Evolutionary conservation across 2,113 vertebrate species (phyloP).

Genomic region (Holacanthus passer): DNA sequence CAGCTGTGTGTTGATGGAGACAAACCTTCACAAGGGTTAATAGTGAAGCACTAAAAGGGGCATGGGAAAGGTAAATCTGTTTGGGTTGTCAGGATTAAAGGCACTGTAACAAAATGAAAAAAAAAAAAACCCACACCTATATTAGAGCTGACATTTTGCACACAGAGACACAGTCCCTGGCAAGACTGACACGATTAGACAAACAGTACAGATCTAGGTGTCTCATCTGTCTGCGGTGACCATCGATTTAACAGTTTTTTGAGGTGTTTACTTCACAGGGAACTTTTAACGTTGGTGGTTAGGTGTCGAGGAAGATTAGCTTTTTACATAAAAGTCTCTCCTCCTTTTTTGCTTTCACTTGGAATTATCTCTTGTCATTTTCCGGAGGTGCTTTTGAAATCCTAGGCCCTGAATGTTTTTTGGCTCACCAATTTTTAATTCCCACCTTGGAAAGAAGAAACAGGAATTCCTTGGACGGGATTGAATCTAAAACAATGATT

Average conservation of each 20-base stretch:
- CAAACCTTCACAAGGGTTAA: conserved; percentile 27
- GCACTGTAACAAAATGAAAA: conserved; percentile 41
- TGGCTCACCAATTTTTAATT: conserved; percentile 14
- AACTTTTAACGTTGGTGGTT: not conserved
- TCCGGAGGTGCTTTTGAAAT: conserved; percentile 21
- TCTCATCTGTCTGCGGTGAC: not conserved
- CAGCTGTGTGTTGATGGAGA: conserved; percentile 47
- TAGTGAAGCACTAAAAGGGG: conserved; percentile 34
- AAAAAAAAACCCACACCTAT: conserved; percentile 20
- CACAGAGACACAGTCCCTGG: conserved; percentile 47
- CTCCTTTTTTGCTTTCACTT: not conserved
- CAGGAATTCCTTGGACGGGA: not conserved
- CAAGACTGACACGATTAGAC: conserved; percentile 28
- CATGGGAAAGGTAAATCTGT: conserved; percentile 68
- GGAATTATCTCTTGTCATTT: conserved; percentile 23
- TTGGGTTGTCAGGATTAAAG: conserved; percentile 73
- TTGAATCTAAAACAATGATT: conserved; percentile 85
- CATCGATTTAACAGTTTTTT: not conserved
- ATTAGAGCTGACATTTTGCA: conserved; percentile 63
- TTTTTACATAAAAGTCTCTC: not conserved
- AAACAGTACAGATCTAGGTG: not conserved
- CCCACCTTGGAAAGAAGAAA: conserved; percentile 8
- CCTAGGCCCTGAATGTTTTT: conserved; percentile 1
- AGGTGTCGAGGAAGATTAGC: not conserved
- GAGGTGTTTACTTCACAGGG: not conserved